Percentiles rank a stretch among this genome's conserved stretches.
These are phyloP conservation scores for Phyllostomus hastatus DNA, from an alignment of 2,113 vertebrate genomes.

Conservation along the genomic window DNA sequence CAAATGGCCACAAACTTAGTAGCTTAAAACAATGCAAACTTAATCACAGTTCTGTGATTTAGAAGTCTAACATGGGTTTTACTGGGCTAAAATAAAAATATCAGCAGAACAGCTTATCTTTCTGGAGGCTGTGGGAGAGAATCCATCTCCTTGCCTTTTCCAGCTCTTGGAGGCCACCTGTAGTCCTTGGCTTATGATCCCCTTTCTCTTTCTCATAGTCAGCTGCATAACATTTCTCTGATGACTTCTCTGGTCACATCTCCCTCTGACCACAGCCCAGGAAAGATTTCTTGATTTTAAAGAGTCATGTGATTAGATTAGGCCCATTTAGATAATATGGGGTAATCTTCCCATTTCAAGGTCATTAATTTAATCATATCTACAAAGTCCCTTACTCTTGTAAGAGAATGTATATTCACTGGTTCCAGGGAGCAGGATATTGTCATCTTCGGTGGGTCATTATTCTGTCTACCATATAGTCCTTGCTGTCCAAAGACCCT, in stretches of 20 bases:
- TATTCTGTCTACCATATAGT: neutral
- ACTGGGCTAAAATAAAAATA: neutral
- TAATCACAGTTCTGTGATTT: neutral
- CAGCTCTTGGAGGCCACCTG: neutral
- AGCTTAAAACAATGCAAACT: neutral
- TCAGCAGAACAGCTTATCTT: neutral
- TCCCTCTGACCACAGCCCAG: neutral
- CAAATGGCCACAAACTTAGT: neutral
- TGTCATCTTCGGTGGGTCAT: neutral
- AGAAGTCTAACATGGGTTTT: neutral
- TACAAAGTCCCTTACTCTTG: neutral
- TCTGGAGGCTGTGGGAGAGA: neutral
- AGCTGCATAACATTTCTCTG: neutral
- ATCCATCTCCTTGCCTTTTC: neutral
- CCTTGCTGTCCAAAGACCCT: neutral
- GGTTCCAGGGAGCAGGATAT: neutral
- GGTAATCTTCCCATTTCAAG: neutral
- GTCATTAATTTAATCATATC: neutral
- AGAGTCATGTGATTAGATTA: neutral
- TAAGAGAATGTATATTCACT: neutral
- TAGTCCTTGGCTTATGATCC: neutral
- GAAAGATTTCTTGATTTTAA: neutral
- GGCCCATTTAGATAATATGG: neutral
- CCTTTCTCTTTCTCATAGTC: neutral
- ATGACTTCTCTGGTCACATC: neutral